phyloP scores from a whole-genome alignment of 2,888 invertebrate genomes.

The Lissocephala sabroskyi region DNA sequence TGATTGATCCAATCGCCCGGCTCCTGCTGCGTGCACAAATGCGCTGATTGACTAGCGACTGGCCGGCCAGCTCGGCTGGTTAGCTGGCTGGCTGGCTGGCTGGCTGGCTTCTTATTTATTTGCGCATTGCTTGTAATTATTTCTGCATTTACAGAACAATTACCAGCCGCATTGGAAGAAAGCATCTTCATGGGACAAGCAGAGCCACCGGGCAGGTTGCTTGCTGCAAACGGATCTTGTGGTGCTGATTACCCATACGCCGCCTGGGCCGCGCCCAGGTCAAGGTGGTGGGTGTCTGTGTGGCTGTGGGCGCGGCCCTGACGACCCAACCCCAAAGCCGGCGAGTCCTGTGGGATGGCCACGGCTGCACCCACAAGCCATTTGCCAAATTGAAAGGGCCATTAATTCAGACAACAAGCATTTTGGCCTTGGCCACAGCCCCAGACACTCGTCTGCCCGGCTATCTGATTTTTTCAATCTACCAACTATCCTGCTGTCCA shows the following conservation, averaged over 20 bases:
- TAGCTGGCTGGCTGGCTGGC: no score
- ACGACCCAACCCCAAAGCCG: constrained; percentile 4
- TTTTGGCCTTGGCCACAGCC: no score
- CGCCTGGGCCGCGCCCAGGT: constrained; percentile 14
- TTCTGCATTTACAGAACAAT: constrained; percentile 62
- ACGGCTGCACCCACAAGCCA: constrained; percentile 36
- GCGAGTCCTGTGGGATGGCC: no score
- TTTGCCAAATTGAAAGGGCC: constrained; percentile 31
- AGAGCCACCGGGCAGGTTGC: no score
- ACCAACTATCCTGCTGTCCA: no score
- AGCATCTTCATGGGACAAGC: neutral
- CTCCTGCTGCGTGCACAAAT: constrained; percentile 59
- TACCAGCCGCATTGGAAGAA: constrained; percentile 49
- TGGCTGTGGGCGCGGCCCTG: constrained; percentile 22
- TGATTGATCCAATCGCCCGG: constrained; percentile 48
- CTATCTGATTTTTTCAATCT: no score
- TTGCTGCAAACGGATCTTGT: no score
- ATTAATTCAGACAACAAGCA: no score
- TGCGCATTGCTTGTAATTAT: constrained; percentile 62
- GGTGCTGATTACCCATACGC: constrained; percentile 48
- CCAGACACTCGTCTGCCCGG: no score
- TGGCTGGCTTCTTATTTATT: constrained; percentile 33
- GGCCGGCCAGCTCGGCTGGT: neutral
- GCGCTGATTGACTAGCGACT: constrained; percentile 34
- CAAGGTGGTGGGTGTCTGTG: no score